Conservation (phyloP, 2,888 invertebrate species). For the Drosophila paracracens region DNA sequence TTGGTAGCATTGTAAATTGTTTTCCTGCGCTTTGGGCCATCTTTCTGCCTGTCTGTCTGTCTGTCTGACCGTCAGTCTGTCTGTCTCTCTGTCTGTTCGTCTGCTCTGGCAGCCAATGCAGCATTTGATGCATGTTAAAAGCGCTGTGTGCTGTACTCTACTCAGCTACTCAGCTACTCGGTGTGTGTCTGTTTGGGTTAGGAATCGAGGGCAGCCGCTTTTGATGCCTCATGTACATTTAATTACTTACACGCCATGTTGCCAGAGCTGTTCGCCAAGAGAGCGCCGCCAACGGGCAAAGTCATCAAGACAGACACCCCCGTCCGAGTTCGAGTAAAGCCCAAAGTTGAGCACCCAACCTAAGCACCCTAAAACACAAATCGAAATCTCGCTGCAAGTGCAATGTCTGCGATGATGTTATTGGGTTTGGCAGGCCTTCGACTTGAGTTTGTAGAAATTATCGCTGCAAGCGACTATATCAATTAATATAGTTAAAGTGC, state of each 20-base stretch:
- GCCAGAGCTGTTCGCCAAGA: constrained; percentile 53
- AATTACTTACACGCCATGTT: constrained; percentile 75
- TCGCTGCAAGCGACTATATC: constrained; percentile 76
- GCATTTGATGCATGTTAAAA: constrained; percentile 63
- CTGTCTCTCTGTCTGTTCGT: constrained; percentile 1
- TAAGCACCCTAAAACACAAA: constrained; percentile 7
- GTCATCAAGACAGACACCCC: constrained; percentile 62
- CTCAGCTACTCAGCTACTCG: constrained; percentile 4
- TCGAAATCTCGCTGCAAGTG: constrained; percentile 21
- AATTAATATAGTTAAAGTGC: constrained; percentile 79
- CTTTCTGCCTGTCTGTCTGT: constrained; percentile 12
- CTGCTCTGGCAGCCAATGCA: constrained; percentile 26
- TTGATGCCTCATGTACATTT: constrained; percentile 74
- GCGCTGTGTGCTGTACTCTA: constrained; percentile 30
- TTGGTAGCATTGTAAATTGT: constrained; percentile 76
- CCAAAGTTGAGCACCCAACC: constrained; percentile 3
- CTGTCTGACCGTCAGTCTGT: constrained; percentile 7
- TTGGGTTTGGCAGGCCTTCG: constrained; percentile 71
- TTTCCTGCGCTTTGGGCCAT: constrained; percentile 58
- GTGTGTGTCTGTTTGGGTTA: constrained; percentile 52
- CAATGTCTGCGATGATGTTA: constrained; percentile 45
- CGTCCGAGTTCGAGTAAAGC: constrained; percentile 4
- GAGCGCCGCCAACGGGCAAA: constrained; percentile 66
- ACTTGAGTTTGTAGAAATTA: constrained; percentile 75
- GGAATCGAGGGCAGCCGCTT: constrained; percentile 47